These are phyloP conservation scores for Drosophila anomalata DNA, from an alignment of 2,888 invertebrate species.

Conservation along the genomic window DNA sequence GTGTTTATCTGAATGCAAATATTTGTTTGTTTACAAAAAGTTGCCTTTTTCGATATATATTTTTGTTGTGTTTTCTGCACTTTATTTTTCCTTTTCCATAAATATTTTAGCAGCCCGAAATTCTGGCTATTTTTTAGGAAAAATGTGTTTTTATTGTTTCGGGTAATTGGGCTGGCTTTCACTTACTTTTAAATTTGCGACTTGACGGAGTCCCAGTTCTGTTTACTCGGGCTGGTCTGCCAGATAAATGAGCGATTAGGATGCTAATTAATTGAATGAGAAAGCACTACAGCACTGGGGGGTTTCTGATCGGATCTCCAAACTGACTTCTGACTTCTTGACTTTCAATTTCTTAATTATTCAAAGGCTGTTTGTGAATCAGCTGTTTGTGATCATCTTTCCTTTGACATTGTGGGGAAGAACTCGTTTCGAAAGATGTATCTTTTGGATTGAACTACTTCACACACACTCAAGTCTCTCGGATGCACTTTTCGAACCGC, in stretches of 20 bases:
- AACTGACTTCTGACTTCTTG: not conserved
- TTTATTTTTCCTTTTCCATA: not conserved
- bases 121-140: constrained; percentile 3
- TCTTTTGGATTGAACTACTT: too few species aligned
- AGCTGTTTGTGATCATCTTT: constrained; percentile 35
- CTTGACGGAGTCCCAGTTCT: constrained; percentile 4
- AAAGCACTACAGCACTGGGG: constrained; percentile 23
- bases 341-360: not conserved
- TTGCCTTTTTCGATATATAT: constrained; percentile 14
- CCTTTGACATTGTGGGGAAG: not conserved
- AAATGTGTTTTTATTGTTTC: constrained; percentile 12
- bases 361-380: constrained; percentile 16
- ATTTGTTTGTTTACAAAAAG: constrained; percentile 70
- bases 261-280: constrained; percentile 69
- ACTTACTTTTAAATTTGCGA: constrained; percentile 24
- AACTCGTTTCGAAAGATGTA: constrained; percentile 5
- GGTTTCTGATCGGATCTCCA: not conserved
- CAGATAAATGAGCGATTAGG: constrained; percentile 66
- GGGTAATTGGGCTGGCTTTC: constrained; percentile 22
- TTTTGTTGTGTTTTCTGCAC: constrained; percentile 9
- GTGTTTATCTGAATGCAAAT: constrained; percentile 76
- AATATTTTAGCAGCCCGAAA: constrained; percentile 15
- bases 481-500: constrained; percentile 16
- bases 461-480: constrained; percentile 5
- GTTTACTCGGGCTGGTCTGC: constrained; percentile 49